Conservation (phyloP, 2,113 vertebrate species). For the Nothoprocta perdicaria region DNA sequence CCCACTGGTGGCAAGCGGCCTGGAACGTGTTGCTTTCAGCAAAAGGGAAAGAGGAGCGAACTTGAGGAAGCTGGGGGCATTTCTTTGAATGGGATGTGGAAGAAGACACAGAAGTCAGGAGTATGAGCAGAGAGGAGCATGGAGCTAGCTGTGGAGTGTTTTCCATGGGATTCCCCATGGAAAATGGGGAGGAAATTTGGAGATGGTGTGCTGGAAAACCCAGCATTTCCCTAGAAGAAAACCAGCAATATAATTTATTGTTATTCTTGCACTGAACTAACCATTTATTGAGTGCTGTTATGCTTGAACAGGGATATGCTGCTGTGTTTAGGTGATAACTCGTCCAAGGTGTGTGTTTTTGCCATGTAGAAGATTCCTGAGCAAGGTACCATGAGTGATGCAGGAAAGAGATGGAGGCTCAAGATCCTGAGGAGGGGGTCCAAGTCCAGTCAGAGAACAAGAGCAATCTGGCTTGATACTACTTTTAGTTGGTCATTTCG, state of each 20-base stretch:
- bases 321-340: background rate
- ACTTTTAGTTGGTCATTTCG: background rate
- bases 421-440: background rate
- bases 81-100: background rate
- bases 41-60: background rate
- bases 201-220: background rate
- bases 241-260: background rate
- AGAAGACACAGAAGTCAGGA: background rate
- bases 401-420: background rate
- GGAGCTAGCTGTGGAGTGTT: background rate
- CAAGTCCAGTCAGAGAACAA: background rate
- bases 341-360: rapidly evolving
- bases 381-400: rapidly evolving
- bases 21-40: background rate
- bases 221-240: background rate
- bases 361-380: background rate
- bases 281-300: background rate
- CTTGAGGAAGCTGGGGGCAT: background rate
- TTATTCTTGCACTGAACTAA: background rate
- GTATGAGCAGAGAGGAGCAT: background rate
- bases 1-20: background rate
- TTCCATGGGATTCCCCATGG: background rate
- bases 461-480: background rate
- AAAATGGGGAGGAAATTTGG: background rate
- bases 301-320: background rate